Conservation (phyloP, 2,113 vertebrate species). For the Microtus ochrogaster region DNA sequence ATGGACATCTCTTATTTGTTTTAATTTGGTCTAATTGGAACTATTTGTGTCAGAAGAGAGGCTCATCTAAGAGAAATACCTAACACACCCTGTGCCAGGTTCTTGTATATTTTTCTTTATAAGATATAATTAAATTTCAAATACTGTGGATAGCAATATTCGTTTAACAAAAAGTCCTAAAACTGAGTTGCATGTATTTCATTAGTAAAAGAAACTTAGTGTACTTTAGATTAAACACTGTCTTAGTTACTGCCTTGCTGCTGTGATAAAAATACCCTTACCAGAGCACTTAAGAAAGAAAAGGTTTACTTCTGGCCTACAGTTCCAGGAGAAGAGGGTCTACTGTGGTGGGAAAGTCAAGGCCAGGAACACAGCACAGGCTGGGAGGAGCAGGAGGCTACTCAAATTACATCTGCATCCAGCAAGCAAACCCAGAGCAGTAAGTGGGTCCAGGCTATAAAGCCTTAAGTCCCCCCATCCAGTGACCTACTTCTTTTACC, state of each 20-base stretch:
- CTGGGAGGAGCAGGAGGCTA: too few relatives aligned
- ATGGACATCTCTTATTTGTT: too few relatives aligned
- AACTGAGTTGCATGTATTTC: neutral
- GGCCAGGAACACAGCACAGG: rapidly evolving
- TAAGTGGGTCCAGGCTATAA: too few relatives aligned
- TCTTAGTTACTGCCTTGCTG: neutral
- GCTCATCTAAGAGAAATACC: too few relatives aligned
- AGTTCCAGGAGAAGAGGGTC: neutral
- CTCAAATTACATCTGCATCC: neutral
- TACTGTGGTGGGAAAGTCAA: neutral
- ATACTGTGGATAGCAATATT: too few relatives aligned
- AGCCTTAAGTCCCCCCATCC: neutral
- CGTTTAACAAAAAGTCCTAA: too few relatives aligned
- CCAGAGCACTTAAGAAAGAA: neutral
- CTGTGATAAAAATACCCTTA: neutral
- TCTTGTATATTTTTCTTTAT: neutral
- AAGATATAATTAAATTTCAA: neutral
- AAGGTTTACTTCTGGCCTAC: neutral
- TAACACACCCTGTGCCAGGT: neutral
- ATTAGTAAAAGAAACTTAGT: neutral
- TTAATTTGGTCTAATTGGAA: too few relatives aligned
- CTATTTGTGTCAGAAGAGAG: too few relatives aligned
- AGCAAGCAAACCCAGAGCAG: neutral
- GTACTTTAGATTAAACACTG: neutral
- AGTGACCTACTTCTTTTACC: too few relatives aligned